Evolutionary conservation across 35 echinoderm and acorn worm genomes (phyloP).

Genomic region (Strongylocentrotus purpuratus): DNA sequence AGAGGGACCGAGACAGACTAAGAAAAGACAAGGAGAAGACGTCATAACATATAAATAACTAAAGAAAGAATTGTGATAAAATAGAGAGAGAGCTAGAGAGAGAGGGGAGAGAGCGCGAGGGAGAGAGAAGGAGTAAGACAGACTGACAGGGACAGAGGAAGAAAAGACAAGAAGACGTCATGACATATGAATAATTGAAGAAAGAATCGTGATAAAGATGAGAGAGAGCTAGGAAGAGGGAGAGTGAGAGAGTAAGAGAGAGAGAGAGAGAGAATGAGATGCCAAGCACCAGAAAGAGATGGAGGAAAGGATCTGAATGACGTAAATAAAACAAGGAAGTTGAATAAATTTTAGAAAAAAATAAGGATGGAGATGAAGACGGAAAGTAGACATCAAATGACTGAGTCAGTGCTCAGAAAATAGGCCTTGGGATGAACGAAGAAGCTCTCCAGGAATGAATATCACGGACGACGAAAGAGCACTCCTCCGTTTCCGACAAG

Average conservation of each 20-base stretch:
- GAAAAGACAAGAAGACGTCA: too few relatives aligned
- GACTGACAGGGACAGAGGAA: not conserved
- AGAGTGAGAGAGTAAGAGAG: not conserved
- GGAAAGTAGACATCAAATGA: not conserved
- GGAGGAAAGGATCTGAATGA: too few relatives aligned
- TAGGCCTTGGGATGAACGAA: not conserved
- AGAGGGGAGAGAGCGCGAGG: not conserved
- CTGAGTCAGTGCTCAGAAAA: slow-evolving; percentile 29
- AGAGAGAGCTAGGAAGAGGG: not conserved
- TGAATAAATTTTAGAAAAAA: too few relatives aligned
- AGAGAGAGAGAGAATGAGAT: not conserved
- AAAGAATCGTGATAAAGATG: too few relatives aligned
- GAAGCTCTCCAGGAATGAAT: not conserved
- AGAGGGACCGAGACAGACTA: not conserved
- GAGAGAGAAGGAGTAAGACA: not conserved
- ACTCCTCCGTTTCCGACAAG: slow-evolving; percentile 7
- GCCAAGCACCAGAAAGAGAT: too few relatives aligned
- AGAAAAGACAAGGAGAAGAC: too few relatives aligned
- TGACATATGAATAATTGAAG: too few relatives aligned
- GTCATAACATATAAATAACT: too few relatives aligned
- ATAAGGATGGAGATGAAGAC: not conserved
- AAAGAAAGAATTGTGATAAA: too few relatives aligned
- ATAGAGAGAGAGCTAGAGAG: too few relatives aligned
- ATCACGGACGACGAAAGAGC: slow-evolving; percentile 14
- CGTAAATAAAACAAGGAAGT: too few relatives aligned